A percentile compares a stretch with the other conserved stretches of the same genome.
Conservation (phyloP, 2,888 invertebrate species). For the Podabrus alpinus region DNA sequence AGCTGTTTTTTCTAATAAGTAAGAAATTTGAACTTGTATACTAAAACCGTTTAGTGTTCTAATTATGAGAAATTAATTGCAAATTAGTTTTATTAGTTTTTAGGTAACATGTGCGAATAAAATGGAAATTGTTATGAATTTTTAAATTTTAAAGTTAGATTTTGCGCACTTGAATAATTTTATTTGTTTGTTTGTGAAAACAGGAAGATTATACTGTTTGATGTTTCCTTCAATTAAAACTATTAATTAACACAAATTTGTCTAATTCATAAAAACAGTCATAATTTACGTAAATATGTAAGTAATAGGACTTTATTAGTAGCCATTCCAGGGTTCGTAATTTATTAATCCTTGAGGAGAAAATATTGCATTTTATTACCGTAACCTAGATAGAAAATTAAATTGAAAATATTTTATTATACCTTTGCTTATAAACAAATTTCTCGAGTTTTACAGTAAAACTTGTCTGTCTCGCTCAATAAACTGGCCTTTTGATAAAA, state of each 20-base stretch:
- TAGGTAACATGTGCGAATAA: too few relatives aligned
- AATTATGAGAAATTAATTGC: neutral
- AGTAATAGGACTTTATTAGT: too few relatives aligned
- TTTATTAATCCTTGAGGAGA: too few relatives aligned
- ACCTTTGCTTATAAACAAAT: too few relatives aligned
- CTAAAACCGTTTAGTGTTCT: neutral
- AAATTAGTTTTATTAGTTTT: neutral
- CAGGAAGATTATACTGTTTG: neutral
- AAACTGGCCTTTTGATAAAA: too few relatives aligned
- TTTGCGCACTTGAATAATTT: neutral
- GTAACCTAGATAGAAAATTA: too few relatives aligned
- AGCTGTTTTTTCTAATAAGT: neutral
- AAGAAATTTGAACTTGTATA: neutral
- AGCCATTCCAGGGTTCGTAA: neutral
- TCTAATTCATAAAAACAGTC: neutral
- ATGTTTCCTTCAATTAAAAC: neutral
- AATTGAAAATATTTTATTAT: too few relatives aligned
- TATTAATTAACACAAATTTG: neutral
- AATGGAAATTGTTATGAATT: neutral
- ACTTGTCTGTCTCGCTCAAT: too few relatives aligned
- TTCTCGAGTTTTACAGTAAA: too few relatives aligned
- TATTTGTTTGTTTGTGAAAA: neutral
- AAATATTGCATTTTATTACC: too few relatives aligned
- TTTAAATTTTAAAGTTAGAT: neutral
- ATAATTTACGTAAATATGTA: neutral